These are phyloP conservation scores for Diadegma fenestrale DNA, from an alignment of 2,888 invertebrate species.

Conservation along the genomic window DNA sequence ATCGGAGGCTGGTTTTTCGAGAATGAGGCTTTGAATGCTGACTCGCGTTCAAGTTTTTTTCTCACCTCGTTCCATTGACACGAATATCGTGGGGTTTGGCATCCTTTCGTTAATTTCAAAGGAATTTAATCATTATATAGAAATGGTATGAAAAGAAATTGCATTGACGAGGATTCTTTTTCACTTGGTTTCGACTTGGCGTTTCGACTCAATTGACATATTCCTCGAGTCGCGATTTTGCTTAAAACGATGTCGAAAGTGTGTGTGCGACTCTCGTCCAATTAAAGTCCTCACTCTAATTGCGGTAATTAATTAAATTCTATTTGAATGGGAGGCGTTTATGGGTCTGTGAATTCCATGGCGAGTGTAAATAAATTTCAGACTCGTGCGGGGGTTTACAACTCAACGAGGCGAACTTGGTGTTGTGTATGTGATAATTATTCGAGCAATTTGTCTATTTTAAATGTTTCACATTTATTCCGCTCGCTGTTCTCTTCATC, in stretches of 20 bases:
- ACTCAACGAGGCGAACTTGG: conserved; percentile 44
- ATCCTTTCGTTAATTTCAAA: neutral
- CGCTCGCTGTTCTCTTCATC: neutral
- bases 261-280: conserved; percentile 55
- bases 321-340: conserved; percentile 48
- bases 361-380: neutral
- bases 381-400: conserved; percentile 47
- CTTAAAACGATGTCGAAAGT: neutral
- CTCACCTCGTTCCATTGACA: neutral
- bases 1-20: neutral
- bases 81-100: neutral
- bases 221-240: conserved; percentile 26
- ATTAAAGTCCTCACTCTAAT: conserved; percentile 57
- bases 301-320: conserved; percentile 63
- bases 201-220: conserved; percentile 18
- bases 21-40: neutral
- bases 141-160: neutral
- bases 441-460: conserved; percentile 18
- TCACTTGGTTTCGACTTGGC: conserved; percentile 7
- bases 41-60: neutral
- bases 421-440: conserved; percentile 18
- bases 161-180: neutral
- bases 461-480: neutral
- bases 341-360: conserved; percentile 39
- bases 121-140: neutral